phyloP scores from a whole-genome alignment of 37 sponge, comb jelly and placozoan genomes.

The Geodia barretti region DNA sequence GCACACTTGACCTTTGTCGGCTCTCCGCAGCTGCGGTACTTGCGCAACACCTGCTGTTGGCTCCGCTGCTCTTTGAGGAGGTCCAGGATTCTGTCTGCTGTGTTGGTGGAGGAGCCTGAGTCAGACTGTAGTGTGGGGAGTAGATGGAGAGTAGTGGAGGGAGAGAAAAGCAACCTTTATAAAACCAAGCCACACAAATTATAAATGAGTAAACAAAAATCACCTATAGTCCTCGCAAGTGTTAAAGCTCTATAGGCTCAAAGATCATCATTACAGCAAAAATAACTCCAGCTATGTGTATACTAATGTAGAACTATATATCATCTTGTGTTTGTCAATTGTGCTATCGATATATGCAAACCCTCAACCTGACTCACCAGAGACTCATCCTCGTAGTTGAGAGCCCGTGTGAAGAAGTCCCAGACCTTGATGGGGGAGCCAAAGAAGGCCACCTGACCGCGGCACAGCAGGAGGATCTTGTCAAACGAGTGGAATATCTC shows the following conservation, averaged over 20 bases:
- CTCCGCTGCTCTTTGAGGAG: constrained; percentile 58
- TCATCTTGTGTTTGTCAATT: background rate
- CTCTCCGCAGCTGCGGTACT: constrained; percentile 54
- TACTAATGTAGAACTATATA: background rate
- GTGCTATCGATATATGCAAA: background rate
- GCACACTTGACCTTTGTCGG: constrained; percentile 42
- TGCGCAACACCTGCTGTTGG: constrained; percentile 46
- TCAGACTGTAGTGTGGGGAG: background rate
- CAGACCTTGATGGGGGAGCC: constrained; percentile 84
- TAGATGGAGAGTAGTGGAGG: too few species aligned
- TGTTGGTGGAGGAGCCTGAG: background rate
- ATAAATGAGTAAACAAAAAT: too few species aligned
- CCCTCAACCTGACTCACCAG: constrained; percentile 22
- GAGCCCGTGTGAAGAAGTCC: constrained; percentile 53
- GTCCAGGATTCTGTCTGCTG: constrained; percentile 65
- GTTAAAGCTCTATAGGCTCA: background rate
- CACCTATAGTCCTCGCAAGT: too few species aligned
- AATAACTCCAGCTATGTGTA: background rate
- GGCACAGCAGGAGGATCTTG: constrained; percentile 82
- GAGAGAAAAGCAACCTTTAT: too few species aligned
- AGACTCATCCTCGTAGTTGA: constrained; percentile 27
- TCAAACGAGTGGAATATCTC: constrained; percentile 95
- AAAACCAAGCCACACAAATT: too few species aligned
- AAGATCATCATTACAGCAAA: background rate
- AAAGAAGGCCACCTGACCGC: constrained; percentile 89